phyloP scores from a whole-genome alignment of 2,113 vertebrate species.

The Dolichallabes microphthalmus region DNA sequence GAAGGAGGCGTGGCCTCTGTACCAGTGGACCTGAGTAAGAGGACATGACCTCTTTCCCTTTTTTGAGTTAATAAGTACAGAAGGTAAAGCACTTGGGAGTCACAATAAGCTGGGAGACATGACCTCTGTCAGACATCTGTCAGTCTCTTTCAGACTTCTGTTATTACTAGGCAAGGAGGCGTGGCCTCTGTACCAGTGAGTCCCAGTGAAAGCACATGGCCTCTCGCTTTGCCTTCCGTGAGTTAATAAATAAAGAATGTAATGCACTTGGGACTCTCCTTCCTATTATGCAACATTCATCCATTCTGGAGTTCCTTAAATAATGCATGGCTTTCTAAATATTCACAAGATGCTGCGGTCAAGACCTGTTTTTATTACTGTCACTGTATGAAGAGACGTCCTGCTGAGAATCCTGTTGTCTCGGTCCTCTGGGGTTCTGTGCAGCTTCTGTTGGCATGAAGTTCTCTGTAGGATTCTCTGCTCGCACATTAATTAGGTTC shows the following conservation, averaged over 20 bases:
- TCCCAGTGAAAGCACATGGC: not conserved
- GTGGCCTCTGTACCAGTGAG: not conserved
- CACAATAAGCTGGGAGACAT: not conserved
- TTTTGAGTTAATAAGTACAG: no score
- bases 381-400: not conserved
- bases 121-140: not conserved
- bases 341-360: conserved; percentile 37
- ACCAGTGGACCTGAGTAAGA: no score
- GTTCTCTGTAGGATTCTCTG: not conserved
- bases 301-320: conserved; percentile 50
- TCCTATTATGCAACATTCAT: conserved; percentile 8
- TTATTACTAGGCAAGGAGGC: not conserved
- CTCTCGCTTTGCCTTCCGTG: not conserved
- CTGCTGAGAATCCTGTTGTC: no score
- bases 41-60: no score
- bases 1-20: not conserved
- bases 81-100: no score
- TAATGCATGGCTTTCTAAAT: conserved; percentile 57
- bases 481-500: not conserved
- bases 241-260: not conserved
- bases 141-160: not conserved
- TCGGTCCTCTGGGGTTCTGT: not conserved
- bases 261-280: not conserved
- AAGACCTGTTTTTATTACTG: not conserved
- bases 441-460: not conserved